Conservation (phyloP, 2,113 vertebrate species). For the Illadopsis cleaveri region DNA sequence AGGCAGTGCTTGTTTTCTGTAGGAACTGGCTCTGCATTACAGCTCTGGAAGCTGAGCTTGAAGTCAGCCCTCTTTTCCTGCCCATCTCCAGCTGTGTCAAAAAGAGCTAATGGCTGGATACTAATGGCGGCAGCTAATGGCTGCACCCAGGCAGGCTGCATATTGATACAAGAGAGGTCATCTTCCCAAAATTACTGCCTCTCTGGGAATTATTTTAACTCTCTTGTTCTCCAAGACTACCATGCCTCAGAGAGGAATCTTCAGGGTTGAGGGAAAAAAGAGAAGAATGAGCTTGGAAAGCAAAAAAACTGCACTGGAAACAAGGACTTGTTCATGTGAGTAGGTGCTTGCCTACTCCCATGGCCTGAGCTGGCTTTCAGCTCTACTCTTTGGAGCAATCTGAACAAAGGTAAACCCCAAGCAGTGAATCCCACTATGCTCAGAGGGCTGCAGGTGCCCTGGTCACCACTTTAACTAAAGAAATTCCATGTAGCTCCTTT, state of each 20-base stretch:
- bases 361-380: neutral
- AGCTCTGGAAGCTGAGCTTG: neutral
- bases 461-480: neutral
- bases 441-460: neutral
- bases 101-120: neutral
- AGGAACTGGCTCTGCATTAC: neutral
- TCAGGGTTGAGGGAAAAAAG: neutral
- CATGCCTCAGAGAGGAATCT: neutral
- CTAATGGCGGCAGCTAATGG: neutral
- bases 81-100: neutral
- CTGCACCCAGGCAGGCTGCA: neutral
- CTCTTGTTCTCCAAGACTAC: neutral
- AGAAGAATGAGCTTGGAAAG: neutral
- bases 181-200: neutral
- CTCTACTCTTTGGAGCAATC: neutral
- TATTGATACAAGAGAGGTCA: neutral
- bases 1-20: neutral
- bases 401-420: neutral
- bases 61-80: neutral
- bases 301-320: neutral
- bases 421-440: neutral
- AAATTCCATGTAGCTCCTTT: neutral
- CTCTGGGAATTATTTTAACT: neutral
- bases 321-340: neutral
- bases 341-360: rapidly evolving